Evolutionary conservation across 2,113 vertebrate genomes (phyloP).

Genomic region (Catharus fuscescens): DNA sequence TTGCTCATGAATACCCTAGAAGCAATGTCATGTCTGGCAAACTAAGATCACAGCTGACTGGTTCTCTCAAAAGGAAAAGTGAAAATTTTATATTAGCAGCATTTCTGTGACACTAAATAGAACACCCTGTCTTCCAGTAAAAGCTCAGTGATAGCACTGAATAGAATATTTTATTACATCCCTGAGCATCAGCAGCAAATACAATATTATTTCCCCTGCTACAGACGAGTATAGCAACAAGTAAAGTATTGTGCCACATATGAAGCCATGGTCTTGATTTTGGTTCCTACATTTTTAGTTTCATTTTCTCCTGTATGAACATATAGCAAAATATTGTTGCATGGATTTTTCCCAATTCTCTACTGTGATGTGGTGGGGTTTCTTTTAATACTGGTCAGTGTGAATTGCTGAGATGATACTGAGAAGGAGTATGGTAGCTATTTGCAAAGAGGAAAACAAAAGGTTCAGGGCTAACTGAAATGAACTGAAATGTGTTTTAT

Average conservation of each 20-base stretch:
- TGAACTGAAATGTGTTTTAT: not conserved
- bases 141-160: not conserved
- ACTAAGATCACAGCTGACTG: not conserved
- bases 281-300: not conserved
- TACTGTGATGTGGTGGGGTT: not conserved
- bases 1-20: not conserved
- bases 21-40: not conserved
- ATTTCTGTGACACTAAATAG: not conserved
- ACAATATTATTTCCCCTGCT: not conserved
- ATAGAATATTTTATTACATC: not conserved
- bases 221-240: not conserved
- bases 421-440: not conserved
- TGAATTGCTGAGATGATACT: not conserved
- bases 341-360: not conserved
- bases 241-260: not conserved
- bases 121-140: not conserved
- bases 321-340: not conserved
- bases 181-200: not conserved
- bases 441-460: not conserved
- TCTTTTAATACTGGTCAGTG: not conserved
- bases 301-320: not conserved
- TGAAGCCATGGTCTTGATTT: not conserved
- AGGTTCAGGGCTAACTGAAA: not conserved
- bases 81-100: not conserved
- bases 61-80: not conserved